Base-by-base conservation (phyloP, 2,888 invertebrate genomes). In the Plebejus anna region DNA sequence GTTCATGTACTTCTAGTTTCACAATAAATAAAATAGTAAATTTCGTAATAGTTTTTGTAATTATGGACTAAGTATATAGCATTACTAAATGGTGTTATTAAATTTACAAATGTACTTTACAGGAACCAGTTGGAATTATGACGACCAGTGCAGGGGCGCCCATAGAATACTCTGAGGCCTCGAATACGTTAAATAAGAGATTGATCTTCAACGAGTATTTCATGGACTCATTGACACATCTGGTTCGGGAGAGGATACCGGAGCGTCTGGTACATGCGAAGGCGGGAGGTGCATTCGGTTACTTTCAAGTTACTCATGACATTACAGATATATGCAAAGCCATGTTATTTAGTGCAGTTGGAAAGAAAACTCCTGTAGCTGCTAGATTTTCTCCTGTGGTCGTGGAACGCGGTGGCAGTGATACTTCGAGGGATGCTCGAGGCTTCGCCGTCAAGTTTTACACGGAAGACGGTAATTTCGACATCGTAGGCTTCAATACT, bases 241-340 rank as follows among this genome's bases (percentile, higher is more conserved):
- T 98, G 82, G 96, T 96, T 83, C 94, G 98, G 28, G 98, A 99
- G 88, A 95, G 98, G 77, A 98, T 98, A 81, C 98, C 98, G 0
- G 98, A 98, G 87, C 95, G 98, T 79, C 96, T 98, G 0, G 98
- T 98, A 1, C 98, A 98, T 86, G 98, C 98, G 0, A 98, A 98
- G 90, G 98, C 98, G 78, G 97, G 96, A 57, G 98, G 97, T 16
- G 97, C 97, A 2, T 97, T 97, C 86, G 97, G 96, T 0, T 96
- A 97, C 84, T 97, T 98, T 82, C 96, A 97, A 89, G 96, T 97
- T 6, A 97, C 97, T 0, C 96, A 97, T 82, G 97, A 97, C 84
- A 96, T 98, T 75, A 94, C 95, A 1, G 94, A 96, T 82, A 97
- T 97, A 85, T 94, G 95, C 79, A 97, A 96, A 79, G 97, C 97